Base-by-base conservation (phyloP, 2,888 invertebrate genomes). In the Andricus quercusramuli region DNA sequence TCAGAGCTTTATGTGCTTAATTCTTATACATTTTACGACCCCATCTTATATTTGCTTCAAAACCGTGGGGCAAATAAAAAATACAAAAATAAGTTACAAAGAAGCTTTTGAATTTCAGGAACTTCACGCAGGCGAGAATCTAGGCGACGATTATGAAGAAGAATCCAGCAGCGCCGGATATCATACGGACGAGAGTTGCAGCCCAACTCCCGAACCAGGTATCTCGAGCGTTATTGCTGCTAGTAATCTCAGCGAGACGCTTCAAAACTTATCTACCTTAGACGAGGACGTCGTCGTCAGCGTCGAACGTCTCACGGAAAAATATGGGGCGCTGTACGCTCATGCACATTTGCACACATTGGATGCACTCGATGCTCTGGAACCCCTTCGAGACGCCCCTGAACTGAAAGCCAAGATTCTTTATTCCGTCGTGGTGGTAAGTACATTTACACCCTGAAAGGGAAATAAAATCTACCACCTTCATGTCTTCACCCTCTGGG, bases 361-460 rank as follows among this genome's bases (percentile, higher is more conserved):
- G 88, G 97, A 98, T 87, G 97, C 98, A 15, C 94, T 99, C 82
- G 96, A 97, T 87, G 95, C 95, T 47, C 94, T 99, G 81, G 95
- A 96, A 15, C 96, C 97, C 84, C 94, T 99, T 80, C 94, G 95
- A 79, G 96, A 97, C 85, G 97, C 97, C 20, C 96, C 97, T 82
- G 97, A 98, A 90, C 95, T 99, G 85, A 99, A 99, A 94, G 96
- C 96, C 89, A 99, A 99, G 94, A 97, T 99, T 86, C 95, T 99
- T 85, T 99, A 99, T 94, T 99, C 98, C 81, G 97, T 98, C 81
- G 96, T 98, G 87, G 99, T 99, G 94, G 99, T 99, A 93, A 96
- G 97, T 95, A 87, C 47, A 62, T 77, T 64, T 77, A 22, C 41
- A 62, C 44, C 20, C 41, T 77, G 51, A 70, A 70, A 70, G 51